A percentile compares a stretch with the other conserved stretches of the same genome.
These are phyloP conservation scores for Poeciliopsis gracilis DNA, from an alignment of 2,797 vertebrate genomes.

Conservation along the genomic window DNA sequence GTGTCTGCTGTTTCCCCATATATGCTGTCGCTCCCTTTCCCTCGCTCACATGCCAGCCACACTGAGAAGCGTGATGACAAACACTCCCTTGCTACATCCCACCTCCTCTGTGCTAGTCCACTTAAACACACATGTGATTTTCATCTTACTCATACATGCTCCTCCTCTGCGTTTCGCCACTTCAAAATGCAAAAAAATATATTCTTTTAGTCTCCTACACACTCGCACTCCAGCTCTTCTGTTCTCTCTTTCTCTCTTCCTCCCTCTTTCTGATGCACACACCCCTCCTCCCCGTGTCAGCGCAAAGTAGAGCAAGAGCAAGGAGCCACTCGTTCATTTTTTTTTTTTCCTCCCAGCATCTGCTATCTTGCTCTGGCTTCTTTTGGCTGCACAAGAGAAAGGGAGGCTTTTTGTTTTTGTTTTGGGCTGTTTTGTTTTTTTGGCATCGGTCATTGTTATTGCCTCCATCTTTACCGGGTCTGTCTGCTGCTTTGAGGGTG, in stretches of 20 bases:
- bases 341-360: constrained; percentile 28
- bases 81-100: constrained; percentile 9
- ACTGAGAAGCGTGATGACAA: constrained; percentile 23
- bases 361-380: constrained; percentile 60
- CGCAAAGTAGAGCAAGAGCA: constrained; percentile 74
- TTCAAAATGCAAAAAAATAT: constrained; percentile 34
- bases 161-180: constrained; percentile 42
- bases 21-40: constrained; percentile 34
- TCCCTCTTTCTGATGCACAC: constrained; percentile 28
- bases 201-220: constrained; percentile 47
- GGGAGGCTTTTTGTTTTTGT: constrained; percentile 19
- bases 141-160: constrained; percentile 22
- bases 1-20: constrained; percentile 41
- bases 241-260: constrained; percentile 24
- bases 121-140: constrained; percentile 15
- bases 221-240: constrained; percentile 13
- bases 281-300: constrained; percentile 66
- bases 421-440: neutral
- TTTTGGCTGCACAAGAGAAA: constrained; percentile 44
- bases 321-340: constrained; percentile 65
- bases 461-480: constrained; percentile 41
- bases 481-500: constrained; percentile 23
- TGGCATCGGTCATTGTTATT: neutral
- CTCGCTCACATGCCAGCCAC: constrained; percentile 30
- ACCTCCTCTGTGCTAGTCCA: constrained; percentile 22